These are phyloP conservation scores for Lapara coniferarum DNA, from an alignment of 2,888 invertebrate genomes.

Conservation along the genomic window DNA sequence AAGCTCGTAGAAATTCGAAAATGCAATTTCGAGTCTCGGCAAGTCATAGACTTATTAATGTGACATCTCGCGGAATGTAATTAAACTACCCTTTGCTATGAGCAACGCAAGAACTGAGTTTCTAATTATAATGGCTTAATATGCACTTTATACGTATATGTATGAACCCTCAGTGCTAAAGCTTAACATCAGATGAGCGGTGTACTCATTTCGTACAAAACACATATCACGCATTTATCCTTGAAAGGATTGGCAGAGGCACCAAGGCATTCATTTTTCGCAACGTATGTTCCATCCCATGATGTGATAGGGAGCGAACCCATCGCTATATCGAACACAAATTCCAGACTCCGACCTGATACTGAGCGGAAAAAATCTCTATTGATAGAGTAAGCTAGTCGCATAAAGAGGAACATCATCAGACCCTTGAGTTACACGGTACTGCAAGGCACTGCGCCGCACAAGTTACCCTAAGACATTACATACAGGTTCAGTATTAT, in stretches of 20 bases:
- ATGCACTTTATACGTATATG: neutral
- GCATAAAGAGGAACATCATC: neutral
- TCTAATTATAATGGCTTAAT: neutral
- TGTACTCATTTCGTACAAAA: neutral
- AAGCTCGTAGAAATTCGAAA: neutral
- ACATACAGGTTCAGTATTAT: too few species aligned
- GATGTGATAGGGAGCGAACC: neutral
- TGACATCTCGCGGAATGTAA: slow-evolving; percentile 13
- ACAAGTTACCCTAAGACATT: too few species aligned
- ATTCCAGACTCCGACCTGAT: neutral
- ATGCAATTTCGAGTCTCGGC: neutral
- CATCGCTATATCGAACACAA: too few species aligned
- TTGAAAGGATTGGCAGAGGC: neutral
- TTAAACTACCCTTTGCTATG: slow-evolving; percentile 8
- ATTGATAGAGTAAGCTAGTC: neutral
- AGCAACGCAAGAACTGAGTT: neutral
- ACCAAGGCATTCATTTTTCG: neutral
- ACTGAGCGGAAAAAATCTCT: neutral
- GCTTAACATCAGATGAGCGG: too few species aligned
- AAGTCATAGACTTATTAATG: neutral
- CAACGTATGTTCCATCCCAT: neutral
- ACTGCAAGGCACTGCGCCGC: neutral
- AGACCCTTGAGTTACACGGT: neutral
- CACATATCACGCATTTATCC: neutral
- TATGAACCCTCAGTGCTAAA: too few species aligned